These are phyloP conservation scores for Sebastes matsubarae DNA, from an alignment of 2,797 vertebrate species.

Conservation along the genomic window DNA sequence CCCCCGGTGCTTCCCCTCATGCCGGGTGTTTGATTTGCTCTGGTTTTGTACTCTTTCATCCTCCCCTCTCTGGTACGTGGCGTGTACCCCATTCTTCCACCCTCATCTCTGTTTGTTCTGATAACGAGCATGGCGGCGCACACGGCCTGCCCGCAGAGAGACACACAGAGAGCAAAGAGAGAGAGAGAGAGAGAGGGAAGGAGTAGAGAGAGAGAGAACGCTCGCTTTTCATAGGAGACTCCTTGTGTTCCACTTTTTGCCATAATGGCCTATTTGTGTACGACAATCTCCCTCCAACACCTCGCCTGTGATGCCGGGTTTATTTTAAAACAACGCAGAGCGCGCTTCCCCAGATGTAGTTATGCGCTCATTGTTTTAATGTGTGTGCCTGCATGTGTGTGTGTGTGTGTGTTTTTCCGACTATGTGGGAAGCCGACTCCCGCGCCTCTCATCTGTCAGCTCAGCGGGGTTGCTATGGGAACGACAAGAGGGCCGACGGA, in stretches of 20 bases:
- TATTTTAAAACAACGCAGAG: slow-evolving; percentile 79
- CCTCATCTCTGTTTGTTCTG: slow-evolving; percentile 74
- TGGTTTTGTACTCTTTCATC: slow-evolving; percentile 57
- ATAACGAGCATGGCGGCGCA: slow-evolving; percentile 63
- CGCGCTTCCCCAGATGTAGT: slow-evolving; percentile 60
- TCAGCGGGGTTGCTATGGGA: slow-evolving; percentile 82
- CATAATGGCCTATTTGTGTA: slow-evolving; percentile 79
- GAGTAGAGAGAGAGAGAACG: neutral
- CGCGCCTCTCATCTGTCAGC: slow-evolving; percentile 78
- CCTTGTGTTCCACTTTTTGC: slow-evolving; percentile 76
- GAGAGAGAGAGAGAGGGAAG: slow-evolving; percentile 29
- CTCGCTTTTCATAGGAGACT: slow-evolving; percentile 61
- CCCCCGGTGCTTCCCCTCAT: slow-evolving; percentile 34
- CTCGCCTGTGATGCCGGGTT: slow-evolving; percentile 72
- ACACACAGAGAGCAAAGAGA: slow-evolving; percentile 21
- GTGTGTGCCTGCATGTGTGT: neutral
- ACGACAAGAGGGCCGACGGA: slow-evolving; percentile 68
- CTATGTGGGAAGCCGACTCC: slow-evolving; percentile 73
- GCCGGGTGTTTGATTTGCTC: slow-evolving; percentile 51
- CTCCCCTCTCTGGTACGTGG: slow-evolving; percentile 39
- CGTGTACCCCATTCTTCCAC: slow-evolving; percentile 55
- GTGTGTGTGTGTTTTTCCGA: slow-evolving; percentile 35
- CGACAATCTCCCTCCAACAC: slow-evolving; percentile 68
- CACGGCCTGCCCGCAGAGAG: slow-evolving; percentile 53
- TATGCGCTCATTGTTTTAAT: slow-evolving; percentile 38